Conservation (phyloP, 2,797 vertebrate genomes). For the Takifugu rubripes region DNA sequence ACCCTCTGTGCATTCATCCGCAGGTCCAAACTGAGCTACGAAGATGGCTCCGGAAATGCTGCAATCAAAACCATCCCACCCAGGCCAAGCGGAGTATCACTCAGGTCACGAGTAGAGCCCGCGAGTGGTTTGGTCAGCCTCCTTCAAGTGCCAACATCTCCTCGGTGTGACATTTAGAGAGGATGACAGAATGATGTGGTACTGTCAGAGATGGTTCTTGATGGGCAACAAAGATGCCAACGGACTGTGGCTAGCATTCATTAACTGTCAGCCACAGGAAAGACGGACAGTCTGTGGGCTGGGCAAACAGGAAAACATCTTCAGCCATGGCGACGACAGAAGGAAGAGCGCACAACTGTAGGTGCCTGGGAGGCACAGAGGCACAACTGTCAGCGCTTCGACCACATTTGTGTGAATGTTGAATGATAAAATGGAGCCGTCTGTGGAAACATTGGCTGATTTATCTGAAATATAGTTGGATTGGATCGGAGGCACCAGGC, state of each 20-base stretch:
- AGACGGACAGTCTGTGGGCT: not conserved
- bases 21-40: slow-evolving; percentile 86
- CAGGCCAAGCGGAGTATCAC: slow-evolving; percentile 74
- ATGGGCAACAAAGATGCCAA: not conserved
- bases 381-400: not conserved
- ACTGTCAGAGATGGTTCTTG: too few species aligned
- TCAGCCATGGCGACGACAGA: not conserved
- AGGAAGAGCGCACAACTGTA: not conserved
- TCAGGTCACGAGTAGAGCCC: slow-evolving; percentile 75
- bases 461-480: slow-evolving; percentile 11
- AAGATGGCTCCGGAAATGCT: slow-evolving; percentile 77
- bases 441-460: slow-evolving; percentile 26
- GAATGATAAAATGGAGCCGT: slow-evolving; percentile 8
- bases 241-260: slow-evolving; percentile 14
- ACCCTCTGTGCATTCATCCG: slow-evolving; percentile 3
- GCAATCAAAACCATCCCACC: slow-evolving; percentile 71
- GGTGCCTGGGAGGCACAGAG: slow-evolving; percentile 16
- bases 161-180: slow-evolving; percentile 67
- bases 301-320: not conserved
- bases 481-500: not conserved
- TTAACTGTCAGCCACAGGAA: slow-evolving; percentile 6
- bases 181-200: too few species aligned
- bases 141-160: slow-evolving; percentile 63
- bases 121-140: slow-evolving; percentile 59
- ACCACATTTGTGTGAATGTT: slow-evolving; percentile 15